phyloP scores from a whole-genome alignment of 35 echinoderm and acorn worm genomes.

The Heliocidaris erythrogramma region DNA sequence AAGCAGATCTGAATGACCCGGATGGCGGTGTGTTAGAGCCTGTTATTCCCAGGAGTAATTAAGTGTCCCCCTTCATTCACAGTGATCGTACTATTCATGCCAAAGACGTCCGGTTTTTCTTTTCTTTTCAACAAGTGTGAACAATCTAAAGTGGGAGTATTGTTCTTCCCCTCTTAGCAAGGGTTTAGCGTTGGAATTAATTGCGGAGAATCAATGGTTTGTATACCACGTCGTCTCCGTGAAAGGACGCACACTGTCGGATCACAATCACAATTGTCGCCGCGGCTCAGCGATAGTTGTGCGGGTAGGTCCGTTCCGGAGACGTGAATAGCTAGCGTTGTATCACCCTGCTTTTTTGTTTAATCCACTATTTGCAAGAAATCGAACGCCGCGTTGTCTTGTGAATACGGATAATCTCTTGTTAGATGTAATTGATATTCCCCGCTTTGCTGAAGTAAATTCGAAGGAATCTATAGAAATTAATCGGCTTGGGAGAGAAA shows the following conservation, averaged over 20 bases:
- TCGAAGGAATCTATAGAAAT: constrained; percentile 3
- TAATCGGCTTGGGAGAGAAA: constrained; percentile 38
- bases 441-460: constrained; percentile 9
- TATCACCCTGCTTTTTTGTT: background rate
- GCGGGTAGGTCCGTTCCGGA: background rate
- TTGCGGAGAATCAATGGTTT: background rate
- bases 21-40: background rate
- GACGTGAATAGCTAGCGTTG: background rate
- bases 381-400: constrained; percentile 27
- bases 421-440: constrained; percentile 52
- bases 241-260: background rate
- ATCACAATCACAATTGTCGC: background rate
- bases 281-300: background rate
- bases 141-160: background rate
- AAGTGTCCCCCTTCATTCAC: background rate
- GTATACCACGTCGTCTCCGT: background rate
- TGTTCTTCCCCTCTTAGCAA: background rate
- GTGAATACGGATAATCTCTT: constrained; percentile 45
- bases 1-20: background rate
- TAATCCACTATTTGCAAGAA: background rate
- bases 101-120: background rate
- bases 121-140: background rate
- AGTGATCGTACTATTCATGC: background rate
- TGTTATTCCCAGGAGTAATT: background rate
- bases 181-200: background rate